A percentile compares a stretch with the other conserved stretches of the same genome.
Evolutionary conservation across 1,140 invertebrate species (phyloP).

Genomic region (Frieseomelitta varia): DNA sequence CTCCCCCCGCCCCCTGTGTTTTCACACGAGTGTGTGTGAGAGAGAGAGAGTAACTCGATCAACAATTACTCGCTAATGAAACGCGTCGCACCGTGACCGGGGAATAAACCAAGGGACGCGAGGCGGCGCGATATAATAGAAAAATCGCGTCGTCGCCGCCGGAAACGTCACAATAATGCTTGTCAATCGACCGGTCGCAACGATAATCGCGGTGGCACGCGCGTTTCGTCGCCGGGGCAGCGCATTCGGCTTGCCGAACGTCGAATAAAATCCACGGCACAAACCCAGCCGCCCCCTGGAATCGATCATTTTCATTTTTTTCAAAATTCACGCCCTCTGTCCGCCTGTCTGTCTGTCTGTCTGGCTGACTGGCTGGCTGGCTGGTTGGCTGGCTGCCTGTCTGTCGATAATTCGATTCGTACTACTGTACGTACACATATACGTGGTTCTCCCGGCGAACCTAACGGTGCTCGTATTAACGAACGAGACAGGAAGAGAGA

Average conservation of each 20-base stretch:
- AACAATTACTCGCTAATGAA: conserved; percentile 41
- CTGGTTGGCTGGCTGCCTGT: no score
- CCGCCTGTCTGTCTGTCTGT: no score
- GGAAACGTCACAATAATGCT: conserved; percentile 16
- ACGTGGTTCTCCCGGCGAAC: not conserved
- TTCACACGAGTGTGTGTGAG: no score
- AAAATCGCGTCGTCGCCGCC: conserved; percentile 5
- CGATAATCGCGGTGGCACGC: conserved; percentile 1
- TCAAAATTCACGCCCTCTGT: not conserved
- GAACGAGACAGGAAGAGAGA: no score
- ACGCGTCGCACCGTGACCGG: conserved; percentile 4
- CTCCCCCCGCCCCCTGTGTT: not conserved
- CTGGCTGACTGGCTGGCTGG: no score
- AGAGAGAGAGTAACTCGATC: conserved; percentile 3
- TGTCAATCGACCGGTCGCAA: conserved; percentile 6
- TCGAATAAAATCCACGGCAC: not conserved
- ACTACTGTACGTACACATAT: not conserved
- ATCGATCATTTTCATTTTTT: conserved; percentile 19
- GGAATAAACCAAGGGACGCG: not conserved
- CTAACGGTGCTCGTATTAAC: not conserved
- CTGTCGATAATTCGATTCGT: conserved; percentile 33
- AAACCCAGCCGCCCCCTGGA: not conserved
- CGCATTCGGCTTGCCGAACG: not conserved
- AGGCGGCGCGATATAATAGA: not conserved
- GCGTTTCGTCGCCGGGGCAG: not conserved